A percentile compares a stretch with the other conserved stretches of the same genome.
Evolutionary conservation across 2,797 vertebrate genomes (phyloP).

Genomic region (Pelodytes ibericus): DNA sequence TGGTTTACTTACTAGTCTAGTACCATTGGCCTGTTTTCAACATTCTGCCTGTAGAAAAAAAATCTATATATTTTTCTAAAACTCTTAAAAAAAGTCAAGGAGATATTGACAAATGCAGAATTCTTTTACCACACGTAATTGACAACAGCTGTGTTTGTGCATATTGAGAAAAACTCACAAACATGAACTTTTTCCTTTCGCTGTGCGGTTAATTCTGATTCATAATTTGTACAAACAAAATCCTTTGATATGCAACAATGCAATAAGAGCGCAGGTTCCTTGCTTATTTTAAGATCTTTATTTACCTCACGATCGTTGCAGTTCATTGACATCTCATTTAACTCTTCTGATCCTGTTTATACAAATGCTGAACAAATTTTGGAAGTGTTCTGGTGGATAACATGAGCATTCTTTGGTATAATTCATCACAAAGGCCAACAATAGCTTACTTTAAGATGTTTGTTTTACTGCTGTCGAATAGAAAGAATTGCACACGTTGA

Average conservation of each 20-base stretch:
- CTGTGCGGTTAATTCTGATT: slow-evolving; percentile 32
- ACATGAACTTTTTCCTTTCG: slow-evolving; percentile 48
- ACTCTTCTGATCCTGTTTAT: slow-evolving; percentile 84
- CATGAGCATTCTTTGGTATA: slow-evolving; percentile 84
- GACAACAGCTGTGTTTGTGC: slow-evolving; percentile 66
- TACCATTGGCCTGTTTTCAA: slow-evolving; percentile 27
- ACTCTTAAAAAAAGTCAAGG: slow-evolving; percentile 38
- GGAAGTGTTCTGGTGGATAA: slow-evolving; percentile 80
- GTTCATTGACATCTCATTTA: slow-evolving; percentile 87
- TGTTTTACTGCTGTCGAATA: slow-evolving; percentile 75
- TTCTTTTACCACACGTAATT: slow-evolving; percentile 62
- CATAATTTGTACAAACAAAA: slow-evolving; percentile 73
- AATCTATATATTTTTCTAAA: slow-evolving; percentile 27
- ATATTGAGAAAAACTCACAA: slow-evolving; percentile 51
- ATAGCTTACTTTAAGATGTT: slow-evolving; percentile 76
- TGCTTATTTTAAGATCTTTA: slow-evolving; percentile 84
- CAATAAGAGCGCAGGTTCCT: slow-evolving; percentile 76
- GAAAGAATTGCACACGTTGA: slow-evolving; percentile 72
- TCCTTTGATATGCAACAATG: slow-evolving; percentile 72
- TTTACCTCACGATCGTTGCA: slow-evolving; percentile 85
- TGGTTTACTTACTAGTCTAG: slow-evolving; percentile 33
- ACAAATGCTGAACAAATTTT: slow-evolving; percentile 84
- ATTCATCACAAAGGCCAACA: slow-evolving; percentile 84
- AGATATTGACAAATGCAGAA: slow-evolving; percentile 60
- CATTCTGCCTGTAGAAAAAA: slow-evolving; percentile 30